phyloP scores from a whole-genome alignment of 1,140 invertebrate genomes.

The Drosophila ercepeae region DNA sequence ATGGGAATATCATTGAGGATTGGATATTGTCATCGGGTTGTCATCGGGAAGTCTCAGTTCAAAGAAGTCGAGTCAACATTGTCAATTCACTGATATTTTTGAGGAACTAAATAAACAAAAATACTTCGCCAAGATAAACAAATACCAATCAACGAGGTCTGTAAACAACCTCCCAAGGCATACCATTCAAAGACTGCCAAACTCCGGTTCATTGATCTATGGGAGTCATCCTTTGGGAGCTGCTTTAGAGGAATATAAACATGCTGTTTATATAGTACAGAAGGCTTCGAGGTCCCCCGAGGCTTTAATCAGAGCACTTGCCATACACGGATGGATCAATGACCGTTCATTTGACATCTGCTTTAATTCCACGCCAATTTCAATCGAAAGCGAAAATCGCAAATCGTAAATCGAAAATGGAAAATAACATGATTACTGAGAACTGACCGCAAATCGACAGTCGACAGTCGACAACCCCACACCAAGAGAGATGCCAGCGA shows the following conservation, averaged over 20 bases:
- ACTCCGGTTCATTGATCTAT: constrained; percentile 20
- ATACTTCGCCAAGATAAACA: constrained; percentile 55
- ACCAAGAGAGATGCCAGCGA: not conserved
- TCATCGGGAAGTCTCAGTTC: not conserved
- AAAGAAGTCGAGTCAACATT: constrained; percentile 24
- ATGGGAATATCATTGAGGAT: not conserved
- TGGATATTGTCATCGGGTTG: constrained; percentile 2
- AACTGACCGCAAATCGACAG: constrained; percentile 54
- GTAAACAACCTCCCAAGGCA: constrained; percentile 30
- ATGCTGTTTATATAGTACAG: constrained; percentile 51
- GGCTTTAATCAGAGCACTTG: constrained; percentile 64
- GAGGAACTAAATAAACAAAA: constrained; percentile 51
- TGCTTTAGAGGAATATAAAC: constrained; percentile 43
- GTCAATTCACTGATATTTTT: constrained; percentile 42
- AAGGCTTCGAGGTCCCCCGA: constrained; percentile 37
- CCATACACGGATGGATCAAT: constrained; percentile 49
- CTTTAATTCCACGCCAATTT: constrained; percentile 59
- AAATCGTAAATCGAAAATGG: constrained; percentile 9
- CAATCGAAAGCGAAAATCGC: constrained; percentile 44
- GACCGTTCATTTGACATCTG: constrained; percentile 66
- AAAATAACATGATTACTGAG: constrained; percentile 40
- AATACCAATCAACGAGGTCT: constrained; percentile 12
- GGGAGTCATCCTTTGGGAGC: constrained; percentile 41
- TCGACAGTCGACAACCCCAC: not conserved
- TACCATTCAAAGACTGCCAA: constrained; percentile 11